These are phyloP conservation scores for Lasioglossum malachurum DNA, from an alignment of 2,888 invertebrate species.

Conservation along the genomic window DNA sequence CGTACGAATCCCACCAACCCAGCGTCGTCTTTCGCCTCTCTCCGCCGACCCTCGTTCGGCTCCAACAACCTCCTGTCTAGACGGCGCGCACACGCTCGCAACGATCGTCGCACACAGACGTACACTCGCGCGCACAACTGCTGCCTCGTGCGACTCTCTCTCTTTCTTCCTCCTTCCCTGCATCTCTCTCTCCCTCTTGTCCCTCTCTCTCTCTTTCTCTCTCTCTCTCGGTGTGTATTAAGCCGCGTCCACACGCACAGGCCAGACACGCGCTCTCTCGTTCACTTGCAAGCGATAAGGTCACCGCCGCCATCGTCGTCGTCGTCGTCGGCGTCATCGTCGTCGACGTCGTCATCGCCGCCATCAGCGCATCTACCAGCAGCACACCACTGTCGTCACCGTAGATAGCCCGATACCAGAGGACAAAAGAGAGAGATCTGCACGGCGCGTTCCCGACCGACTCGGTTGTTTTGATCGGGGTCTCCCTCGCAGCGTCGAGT, in stretches of 20 bases:
- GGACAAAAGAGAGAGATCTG: conserved; percentile 38
- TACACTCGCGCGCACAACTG: conserved; percentile 54
- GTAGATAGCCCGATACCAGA: conserved; percentile 25
- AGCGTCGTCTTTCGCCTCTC: conserved; percentile 65
- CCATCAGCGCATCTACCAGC: conserved; percentile 18
- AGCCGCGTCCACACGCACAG: conserved; percentile 69
- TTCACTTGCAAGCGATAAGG: conserved; percentile 59
- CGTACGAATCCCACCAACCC: conserved; percentile 62
- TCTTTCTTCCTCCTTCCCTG: conserved; percentile 4
- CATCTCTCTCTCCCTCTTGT: not conserved
- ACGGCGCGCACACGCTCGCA: conserved; percentile 77
- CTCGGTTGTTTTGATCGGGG: conserved; percentile 44
- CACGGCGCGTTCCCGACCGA: not conserved
- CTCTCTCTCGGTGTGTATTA: conserved; percentile 51
- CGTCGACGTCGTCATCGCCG: conserved; percentile 24
- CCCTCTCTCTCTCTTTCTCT: not conserved
- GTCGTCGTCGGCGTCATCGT: conserved; percentile 16
- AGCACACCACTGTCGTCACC: conserved; percentile 3
- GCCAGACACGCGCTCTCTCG: conserved; percentile 47
- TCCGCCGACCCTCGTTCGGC: conserved; percentile 72
- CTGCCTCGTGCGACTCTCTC: conserved; percentile 30
- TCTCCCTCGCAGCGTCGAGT: conserved; percentile 1
- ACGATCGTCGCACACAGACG: conserved; percentile 44
- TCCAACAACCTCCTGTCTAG: conserved; percentile 82
- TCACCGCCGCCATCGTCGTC: conserved; percentile 32